Conservation (phyloP, 2,888 invertebrate species). For the Microchrysa polita region DNA sequence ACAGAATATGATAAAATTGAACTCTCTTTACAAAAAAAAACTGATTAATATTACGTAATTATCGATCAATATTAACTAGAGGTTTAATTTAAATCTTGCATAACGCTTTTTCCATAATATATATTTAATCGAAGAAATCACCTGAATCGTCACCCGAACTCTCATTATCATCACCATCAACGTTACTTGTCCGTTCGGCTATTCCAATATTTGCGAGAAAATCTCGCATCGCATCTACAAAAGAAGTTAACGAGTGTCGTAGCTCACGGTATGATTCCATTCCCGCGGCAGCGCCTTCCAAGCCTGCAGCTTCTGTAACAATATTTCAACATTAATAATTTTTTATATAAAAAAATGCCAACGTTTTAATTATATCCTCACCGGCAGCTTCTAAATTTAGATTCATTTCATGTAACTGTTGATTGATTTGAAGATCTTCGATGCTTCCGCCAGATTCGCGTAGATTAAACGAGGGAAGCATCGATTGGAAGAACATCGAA, state of each 20-base stretch:
- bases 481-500: constrained; percentile 75
- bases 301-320: constrained; percentile 51
- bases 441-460: constrained; percentile 43
- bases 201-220: constrained; percentile 73
- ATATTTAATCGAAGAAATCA: constrained; percentile 62
- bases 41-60: constrained; percentile 21
- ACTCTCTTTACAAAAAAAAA: constrained; percentile 45
- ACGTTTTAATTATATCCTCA: constrained; percentile 50
- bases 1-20: constrained; percentile 40
- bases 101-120: constrained; percentile 22
- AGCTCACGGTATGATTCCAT: constrained; percentile 63
- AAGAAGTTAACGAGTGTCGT: constrained; percentile 71
- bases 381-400: constrained; percentile 54
- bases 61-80: constrained; percentile 27
- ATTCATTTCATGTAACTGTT: constrained; percentile 55
- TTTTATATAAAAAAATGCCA: no score
- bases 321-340: not conserved
- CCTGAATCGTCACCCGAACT: constrained; percentile 67
- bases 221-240: constrained; percentile 79
- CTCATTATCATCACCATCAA: constrained; percentile 66
- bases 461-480: constrained; percentile 74
- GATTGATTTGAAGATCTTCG: constrained; percentile 45
- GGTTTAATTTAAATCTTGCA: constrained; percentile 43
- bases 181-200: constrained; percentile 68
- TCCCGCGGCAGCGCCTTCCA: constrained; percentile 60